Base-by-base conservation (phyloP, 2,888 invertebrate genomes). In the Orchesellides sinensis region DNA sequence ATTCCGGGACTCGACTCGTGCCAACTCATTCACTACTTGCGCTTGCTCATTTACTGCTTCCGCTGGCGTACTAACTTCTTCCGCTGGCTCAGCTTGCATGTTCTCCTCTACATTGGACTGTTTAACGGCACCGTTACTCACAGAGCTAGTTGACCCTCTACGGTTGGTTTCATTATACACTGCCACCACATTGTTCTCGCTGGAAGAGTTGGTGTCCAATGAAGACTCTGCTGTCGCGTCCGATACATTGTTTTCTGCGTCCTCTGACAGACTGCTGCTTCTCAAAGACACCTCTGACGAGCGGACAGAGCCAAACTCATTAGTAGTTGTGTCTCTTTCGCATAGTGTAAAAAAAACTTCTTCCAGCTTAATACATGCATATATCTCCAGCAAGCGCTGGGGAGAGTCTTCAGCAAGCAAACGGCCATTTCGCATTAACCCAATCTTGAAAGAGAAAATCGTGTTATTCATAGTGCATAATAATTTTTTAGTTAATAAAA, bases 341-440 rank as follows among this genome's bases (percentile, higher is more conserved):
- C 92, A 92, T 19, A 98, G 91, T 90, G 96, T 96, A 77, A 98
- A 92, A 91, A 98, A 98, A 1, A 98, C 97, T 88, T 97, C 97
- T 90, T 98, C 98, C 5, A 98, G 91, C 14, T 95, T 94, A 84
- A 93, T 92, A 90, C 96, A 96, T 89, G 93, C 93, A 91, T 96
- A 96, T 92, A 95, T 94, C 63, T 94, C 93, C 65, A 98, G 92
- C 54, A 98, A 92, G 19, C 87, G 85, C 14, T 94, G 93, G 2
- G 82, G 82, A 32, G 82, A 75, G 54, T 82, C 82, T 91, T 98
- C 98, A 0, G 98, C 98, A 88, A 98, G 91, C 65, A 98, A 92
- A 73, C 95, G 93, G 0, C 98, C 98, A 89, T 95, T 96, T 85
- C 98, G 92, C 98, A 98, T 98, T 88, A 98, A 91, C 83, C 98